Base-by-base conservation (phyloP, 2,113 vertebrate species). In the Dasyurus viverrinus region DNA sequence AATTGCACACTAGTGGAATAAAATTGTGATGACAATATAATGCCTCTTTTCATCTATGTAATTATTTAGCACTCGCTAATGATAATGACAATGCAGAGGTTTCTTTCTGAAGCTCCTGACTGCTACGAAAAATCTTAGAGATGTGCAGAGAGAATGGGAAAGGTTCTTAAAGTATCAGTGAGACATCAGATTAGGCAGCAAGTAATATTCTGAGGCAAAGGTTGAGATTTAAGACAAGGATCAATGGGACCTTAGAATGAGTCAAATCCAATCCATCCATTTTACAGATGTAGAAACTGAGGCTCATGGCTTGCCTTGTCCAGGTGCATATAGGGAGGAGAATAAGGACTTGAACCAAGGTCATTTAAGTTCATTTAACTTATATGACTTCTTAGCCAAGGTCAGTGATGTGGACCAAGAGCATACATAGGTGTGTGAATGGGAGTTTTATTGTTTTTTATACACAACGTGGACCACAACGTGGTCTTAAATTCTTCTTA, bases 1-100 rank as follows among this genome's bases (percentile, higher is more conserved):
- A 92, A 92, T 60, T 92, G 53, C 54, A 47, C 54, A 92, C 2
- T 12, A 48, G 12, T 55, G 26, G 91, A 46, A 42, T 55, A 92
- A 92, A 55, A 92, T 27, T 36, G 54, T 92, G 89, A 89, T 89
- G 89, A 89, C 89, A 89, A 46, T 48, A 89, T 89, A 89, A 89
- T 89, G 89, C 23, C 89, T 89, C 89, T 89, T 89, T 89, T 89
- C 89, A 89, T 89, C 47, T 89, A 46, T 89, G 89, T 89, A 89
- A 89, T 89, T 89, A 89, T 89, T 89, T 89, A 48, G 89, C 89
- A 48, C 89, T 89, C 25, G 26, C n/a, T 89, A 89, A 89, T 46
- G 47, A 46, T 89, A 89, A 89, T 89, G 89, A 89, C 47, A 48
- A 89, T 48, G 25, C 22, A 47, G 47, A 89, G 89, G 11, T 48